Base-by-base conservation (phyloP, 2,888 invertebrate genomes). In the Parapristionchus giblindavisi region DNA sequence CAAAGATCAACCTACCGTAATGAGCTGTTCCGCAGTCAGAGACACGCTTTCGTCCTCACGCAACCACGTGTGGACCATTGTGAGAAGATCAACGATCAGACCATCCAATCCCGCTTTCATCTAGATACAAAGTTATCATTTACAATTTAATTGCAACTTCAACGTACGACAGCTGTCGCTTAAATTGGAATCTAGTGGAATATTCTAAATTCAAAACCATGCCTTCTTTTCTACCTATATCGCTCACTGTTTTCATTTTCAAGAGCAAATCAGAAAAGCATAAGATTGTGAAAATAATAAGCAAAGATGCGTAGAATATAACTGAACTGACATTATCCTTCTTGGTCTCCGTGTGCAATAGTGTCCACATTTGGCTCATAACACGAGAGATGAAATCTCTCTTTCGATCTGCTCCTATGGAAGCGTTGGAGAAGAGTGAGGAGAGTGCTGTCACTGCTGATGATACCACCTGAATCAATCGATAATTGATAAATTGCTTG, bases 21-120 rank as follows among this genome's bases (percentile, higher is more conserved):
- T 34, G 8, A 82, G 71, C 74, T 83, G 77, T 17, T 56, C 54
- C 21, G 32, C 66, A 1, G 60, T 52, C 21, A 84, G 73, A 40
- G 65, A 60, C 17, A 81, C 52, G 29, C 40, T 54, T 11, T 58
- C 68, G 36, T 84, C 83, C 8, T 76, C 80, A 27, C 66, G 70
- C 56, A 86, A 72, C 85, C 87, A 86, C 1, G 80, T 71, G 36
- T 85, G 81, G 11, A 87, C 82, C 56, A 86, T 83, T n/a, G 78
- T 75, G 29, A 86, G 71, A 38, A 86, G 71, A 75, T 86, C 86
- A 8, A 86, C 77, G 34, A 85, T 77, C 21, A 86, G 78, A 6
- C 83, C 83, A 65, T 85, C 83, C 48, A 86, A 80, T 17, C 85
- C 86, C 32, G 76, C 71, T 60, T 77, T 65, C 76, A 82, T 68